These are phyloP conservation scores for Eurois occulta DNA, from an alignment of 2,888 invertebrate genomes.

Conservation along the genomic window DNA sequence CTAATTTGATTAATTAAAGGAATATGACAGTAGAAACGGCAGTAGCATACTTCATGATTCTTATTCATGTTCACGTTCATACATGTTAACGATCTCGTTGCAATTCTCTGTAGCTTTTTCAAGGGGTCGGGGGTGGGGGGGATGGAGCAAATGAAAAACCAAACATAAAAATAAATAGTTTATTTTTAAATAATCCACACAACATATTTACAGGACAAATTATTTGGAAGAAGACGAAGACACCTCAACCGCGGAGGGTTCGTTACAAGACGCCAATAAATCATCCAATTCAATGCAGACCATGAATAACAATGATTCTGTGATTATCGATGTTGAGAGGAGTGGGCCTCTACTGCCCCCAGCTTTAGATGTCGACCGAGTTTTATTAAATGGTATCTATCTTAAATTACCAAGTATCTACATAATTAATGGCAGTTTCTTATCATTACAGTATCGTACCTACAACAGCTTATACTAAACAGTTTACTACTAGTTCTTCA, in stretches of 20 bases:
- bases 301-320: slow-evolving; percentile 44
- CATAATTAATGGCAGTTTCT: background rate
- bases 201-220: slow-evolving; percentile 44
- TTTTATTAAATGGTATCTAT: slow-evolving; percentile 60
- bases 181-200: slow-evolving; percentile 1
- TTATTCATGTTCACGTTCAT: background rate
- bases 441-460: background rate
- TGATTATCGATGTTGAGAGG: slow-evolving; percentile 11
- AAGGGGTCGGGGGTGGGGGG: no score
- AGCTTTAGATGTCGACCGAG: slow-evolving; percentile 50
- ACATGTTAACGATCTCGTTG: no score
- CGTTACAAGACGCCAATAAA: slow-evolving; percentile 37
- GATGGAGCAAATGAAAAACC: slow-evolving; percentile 24
- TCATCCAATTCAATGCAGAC: slow-evolving; percentile 29
- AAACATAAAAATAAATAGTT: background rate
- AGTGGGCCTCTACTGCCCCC: slow-evolving; percentile 48
- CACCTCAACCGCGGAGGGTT: background rate
- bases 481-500: background rate
- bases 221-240: slow-evolving; percentile 35
- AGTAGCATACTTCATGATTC: background rate
- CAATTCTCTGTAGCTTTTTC: no score
- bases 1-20: background rate
- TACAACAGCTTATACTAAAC: background rate
- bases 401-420: background rate
- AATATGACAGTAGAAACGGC: background rate